Base-by-base conservation (phyloP, 2,797 vertebrate genomes). In the Cyclopterus lumpus region DNA sequence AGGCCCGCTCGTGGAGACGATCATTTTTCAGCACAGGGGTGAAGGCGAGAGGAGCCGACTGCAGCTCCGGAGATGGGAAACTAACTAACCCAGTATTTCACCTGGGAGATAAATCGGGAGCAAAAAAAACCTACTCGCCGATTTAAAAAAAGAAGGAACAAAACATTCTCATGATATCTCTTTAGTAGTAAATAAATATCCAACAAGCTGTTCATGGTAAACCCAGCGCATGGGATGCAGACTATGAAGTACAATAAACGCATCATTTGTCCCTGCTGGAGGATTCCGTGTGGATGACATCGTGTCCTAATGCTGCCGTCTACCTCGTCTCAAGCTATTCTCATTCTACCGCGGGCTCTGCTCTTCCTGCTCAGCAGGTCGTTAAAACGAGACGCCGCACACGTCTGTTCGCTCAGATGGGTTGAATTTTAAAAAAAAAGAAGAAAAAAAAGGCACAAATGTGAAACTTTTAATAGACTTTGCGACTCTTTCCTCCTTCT, bases 381-480 rank as follows among this genome's bases (percentile, higher is more conserved):
- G 57, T 86, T 84, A 82, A 79, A 82, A 71, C 0, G 40, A 79
- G 53, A 62, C 57, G 16, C 4, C 30, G 40, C 40, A 64, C 24
- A 34, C 34, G 69, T 58, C 28, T 6, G 36, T 73, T 24, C 60
- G 68, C 68, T 16, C 28, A 34, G 28, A 51, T 30, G 49, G 40
- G 26, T 55, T 30, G 42, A 46, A n/a, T n/a, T 7, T 46, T 18
- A 15, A 18, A 18, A 18, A 14, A 18, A 42, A 15, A 44, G 42
- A 2, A 6, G 16, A 18, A 44, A 18, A 7, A 14, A 16, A 40
- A 24, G 28, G 24, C 38, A 14, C 34, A 65, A 32, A 70, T 24
- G 34, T 70, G 20, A n/a, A 40, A 51, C 34, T 57, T 57, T 68
- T 5, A 12, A 26, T 36, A 49, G 16, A 44, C 14, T 36, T 36